Percentiles rank a stretch among this genome's conserved stretches.
phyloP scores from a whole-genome alignment of 2,888 invertebrate genomes.

The Quadroppia sp. region DNA sequence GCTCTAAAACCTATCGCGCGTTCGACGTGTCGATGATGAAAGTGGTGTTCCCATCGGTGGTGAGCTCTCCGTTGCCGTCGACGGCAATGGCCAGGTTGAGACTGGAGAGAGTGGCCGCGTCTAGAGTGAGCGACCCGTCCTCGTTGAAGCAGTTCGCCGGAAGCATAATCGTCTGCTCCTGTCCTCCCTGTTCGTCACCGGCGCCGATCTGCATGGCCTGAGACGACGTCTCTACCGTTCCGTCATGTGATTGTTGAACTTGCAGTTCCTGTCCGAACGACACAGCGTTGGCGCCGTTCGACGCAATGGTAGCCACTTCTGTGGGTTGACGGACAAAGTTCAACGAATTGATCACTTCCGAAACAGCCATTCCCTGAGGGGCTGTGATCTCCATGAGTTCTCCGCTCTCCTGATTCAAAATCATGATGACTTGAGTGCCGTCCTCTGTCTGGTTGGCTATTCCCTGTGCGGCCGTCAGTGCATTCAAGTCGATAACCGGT shows the following conservation, averaged over 20 bases:
- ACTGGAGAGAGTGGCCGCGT: slow-evolving; percentile 33
- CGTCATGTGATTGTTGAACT: slow-evolving; percentile 12
- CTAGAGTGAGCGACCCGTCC: slow-evolving; percentile 37
- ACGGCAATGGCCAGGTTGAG: slow-evolving; percentile 38
- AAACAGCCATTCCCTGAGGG: slow-evolving; percentile 41
- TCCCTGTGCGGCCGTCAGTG: slow-evolving; percentile 23
- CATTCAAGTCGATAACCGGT: slow-evolving; percentile 32
- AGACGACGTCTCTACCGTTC: background rate
- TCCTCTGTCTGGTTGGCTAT: slow-evolving; percentile 26
- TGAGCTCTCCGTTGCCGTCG: slow-evolving; percentile 36
- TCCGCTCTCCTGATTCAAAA: slow-evolving; percentile 40
- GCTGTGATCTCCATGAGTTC: slow-evolving; percentile 42
- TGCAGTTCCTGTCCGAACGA: background rate
- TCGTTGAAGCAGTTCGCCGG: slow-evolving; percentile 40
- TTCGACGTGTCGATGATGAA: slow-evolving; percentile 38
- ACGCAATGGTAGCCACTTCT: slow-evolving; percentile 10
- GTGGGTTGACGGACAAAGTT: slow-evolving; percentile 29
- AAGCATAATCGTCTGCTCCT: slow-evolving; percentile 33
- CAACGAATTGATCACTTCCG: slow-evolving; percentile 38
- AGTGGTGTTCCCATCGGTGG: slow-evolving; percentile 37
- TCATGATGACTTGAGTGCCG: slow-evolving; percentile 41
- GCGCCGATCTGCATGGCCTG: too few relatives aligned
- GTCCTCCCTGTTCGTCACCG: too few relatives aligned
- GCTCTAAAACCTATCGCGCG: background rate
- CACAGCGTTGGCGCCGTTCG: background rate